A percentile compares a stretch with the other conserved stretches of the same genome.
Conservation (phyloP, 1,140 invertebrate species). For the Leptoteleia sp. region DNA sequence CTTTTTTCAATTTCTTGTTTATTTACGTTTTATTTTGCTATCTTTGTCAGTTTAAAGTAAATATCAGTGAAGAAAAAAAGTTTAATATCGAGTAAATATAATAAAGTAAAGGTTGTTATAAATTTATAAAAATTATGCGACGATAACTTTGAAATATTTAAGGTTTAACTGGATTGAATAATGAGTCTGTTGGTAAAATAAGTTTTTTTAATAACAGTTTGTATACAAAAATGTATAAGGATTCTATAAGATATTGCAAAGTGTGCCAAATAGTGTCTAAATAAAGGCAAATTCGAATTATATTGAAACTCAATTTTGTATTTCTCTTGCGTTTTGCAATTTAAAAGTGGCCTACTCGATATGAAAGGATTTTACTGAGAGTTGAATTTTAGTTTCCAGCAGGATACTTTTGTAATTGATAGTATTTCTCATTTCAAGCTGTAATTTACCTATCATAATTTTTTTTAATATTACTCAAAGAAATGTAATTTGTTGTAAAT, state of each 20-base stretch:
- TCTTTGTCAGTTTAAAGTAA: not conserved
- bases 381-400: not conserved
- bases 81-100: too few species aligned
- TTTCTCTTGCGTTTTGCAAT: not conserved
- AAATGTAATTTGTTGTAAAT: too few species aligned
- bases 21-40: not conserved
- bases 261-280: conserved; percentile 26
- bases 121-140: too few species aligned
- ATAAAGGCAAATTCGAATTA: conserved; percentile 40
- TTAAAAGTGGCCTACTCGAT: conserved; percentile 22
- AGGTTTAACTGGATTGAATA: too few species aligned
- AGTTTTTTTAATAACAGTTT: not conserved
- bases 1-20: not conserved
- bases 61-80: not conserved
- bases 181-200: too few species aligned
- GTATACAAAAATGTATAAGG: conserved; percentile 1
- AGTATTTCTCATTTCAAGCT: too few species aligned
- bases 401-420: too few species aligned
- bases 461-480: too few species aligned
- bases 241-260: conserved; percentile 10
- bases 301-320: conserved; percentile 12
- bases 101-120: too few species aligned
- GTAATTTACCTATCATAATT: too few species aligned
- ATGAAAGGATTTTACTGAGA: conserved; percentile 26
- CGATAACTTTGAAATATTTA: too few species aligned